Conservation (phyloP, 2,113 vertebrate genomes). For the Callipepla californica region DNA sequence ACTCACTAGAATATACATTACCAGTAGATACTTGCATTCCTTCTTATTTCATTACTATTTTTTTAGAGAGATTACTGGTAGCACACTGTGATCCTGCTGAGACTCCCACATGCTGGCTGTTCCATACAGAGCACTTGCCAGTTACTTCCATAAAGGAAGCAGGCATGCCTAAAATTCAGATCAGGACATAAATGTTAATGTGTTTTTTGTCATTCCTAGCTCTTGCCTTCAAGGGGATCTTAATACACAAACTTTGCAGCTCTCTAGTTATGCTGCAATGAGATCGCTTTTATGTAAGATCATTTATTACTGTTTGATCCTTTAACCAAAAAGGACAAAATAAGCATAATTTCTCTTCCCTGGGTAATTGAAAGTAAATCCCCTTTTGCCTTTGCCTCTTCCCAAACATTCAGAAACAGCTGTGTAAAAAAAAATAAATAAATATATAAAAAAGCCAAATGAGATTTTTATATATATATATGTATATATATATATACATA, state of each 20-base stretch:
- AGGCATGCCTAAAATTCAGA: slow-evolving; percentile 10
- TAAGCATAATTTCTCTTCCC: neutral
- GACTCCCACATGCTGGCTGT: neutral
- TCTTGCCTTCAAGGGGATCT: slow-evolving; percentile 20
- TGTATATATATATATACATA: neutral
- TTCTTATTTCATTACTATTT: neutral
- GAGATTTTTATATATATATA: slow-evolving; percentile 16
- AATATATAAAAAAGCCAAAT: neutral
- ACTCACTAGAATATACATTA: neutral
- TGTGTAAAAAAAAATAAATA: neutral
- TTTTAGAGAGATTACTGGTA: neutral
- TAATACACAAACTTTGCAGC: neutral
- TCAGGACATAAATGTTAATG: slow-evolving; percentile 19
- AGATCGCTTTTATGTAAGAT: slow-evolving; percentile 1
- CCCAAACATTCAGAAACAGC: neutral
- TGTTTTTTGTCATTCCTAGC: neutral
- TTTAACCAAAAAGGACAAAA: slow-evolving; percentile 39
- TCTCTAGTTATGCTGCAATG: neutral
- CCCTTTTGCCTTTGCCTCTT: neutral
- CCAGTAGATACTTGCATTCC: slow-evolving; percentile 1
- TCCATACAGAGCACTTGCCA: neutral
- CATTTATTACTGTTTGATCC: neutral
- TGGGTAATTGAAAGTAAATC: neutral
- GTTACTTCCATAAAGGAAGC: neutral
- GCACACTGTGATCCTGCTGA: neutral